A percentile compares a stretch with the other conserved stretches of the same genome.
These are phyloP conservation scores for Sterrhoptilus dennistouni DNA, from an alignment of 2,113 vertebrate genomes.

Conservation along the genomic window DNA sequence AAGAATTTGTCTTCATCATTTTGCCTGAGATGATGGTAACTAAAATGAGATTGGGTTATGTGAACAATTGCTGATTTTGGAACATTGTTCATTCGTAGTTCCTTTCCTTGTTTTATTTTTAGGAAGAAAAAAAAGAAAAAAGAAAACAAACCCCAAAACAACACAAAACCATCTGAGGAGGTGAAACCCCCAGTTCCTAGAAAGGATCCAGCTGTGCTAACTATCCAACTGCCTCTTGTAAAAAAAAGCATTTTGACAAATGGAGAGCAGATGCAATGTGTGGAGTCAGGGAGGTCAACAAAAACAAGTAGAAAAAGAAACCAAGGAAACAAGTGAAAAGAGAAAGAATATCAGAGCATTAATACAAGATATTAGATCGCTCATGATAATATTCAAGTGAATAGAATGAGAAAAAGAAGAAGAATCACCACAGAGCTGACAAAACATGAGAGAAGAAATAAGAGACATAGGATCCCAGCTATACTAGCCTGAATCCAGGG, in stretches of 20 bases:
- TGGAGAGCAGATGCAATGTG: slow-evolving; percentile 12
- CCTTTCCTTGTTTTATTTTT: slow-evolving; percentile 10
- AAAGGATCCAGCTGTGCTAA: slow-evolving; percentile 4
- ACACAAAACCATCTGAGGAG: background rate
- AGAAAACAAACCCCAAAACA: background rate
- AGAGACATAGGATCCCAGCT: background rate
- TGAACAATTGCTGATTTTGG: background rate
- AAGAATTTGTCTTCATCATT: background rate
- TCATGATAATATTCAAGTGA: background rate
- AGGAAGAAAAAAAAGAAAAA: background rate
- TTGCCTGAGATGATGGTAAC: background rate
- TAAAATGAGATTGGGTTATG: background rate
- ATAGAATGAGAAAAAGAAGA: background rate
- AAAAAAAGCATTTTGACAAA: slow-evolving; percentile 18
- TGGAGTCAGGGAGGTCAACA: slow-evolving; percentile 16
- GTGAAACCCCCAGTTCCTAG: slow-evolving; percentile 20
- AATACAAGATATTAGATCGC: background rate
- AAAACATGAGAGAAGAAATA: background rate
- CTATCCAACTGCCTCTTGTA: background rate
- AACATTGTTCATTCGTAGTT: background rate
- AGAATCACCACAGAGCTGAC: background rate
- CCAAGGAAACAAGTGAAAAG: slow-evolving; percentile 24
- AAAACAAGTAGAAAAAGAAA: slow-evolving; percentile 38
- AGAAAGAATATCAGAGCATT: background rate
- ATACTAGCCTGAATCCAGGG: background rate